These are phyloP conservation scores for Myiotriccus ornatus DNA, from an alignment of 2,797 vertebrate species.

Conservation along the genomic window DNA sequence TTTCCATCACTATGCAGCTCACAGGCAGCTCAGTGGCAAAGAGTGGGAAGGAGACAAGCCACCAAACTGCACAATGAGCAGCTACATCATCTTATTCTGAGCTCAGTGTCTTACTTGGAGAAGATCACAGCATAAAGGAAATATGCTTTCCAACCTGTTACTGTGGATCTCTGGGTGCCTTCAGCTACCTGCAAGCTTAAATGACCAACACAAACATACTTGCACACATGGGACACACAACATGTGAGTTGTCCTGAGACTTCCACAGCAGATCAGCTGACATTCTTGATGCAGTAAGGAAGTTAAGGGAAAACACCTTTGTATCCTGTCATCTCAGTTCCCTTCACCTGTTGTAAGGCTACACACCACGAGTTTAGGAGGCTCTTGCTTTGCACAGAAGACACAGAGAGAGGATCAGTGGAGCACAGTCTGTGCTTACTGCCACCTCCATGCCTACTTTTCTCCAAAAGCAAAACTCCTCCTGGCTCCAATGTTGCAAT, in stretches of 20 bases:
- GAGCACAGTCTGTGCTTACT: neutral
- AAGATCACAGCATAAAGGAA: neutral
- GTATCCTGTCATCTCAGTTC: neutral
- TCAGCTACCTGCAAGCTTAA: neutral
- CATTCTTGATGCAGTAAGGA: neutral
- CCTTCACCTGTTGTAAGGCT: neutral
- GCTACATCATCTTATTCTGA: neutral
- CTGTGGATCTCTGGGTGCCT: neutral
- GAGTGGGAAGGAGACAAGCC: neutral
- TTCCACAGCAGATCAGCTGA: accelerated
- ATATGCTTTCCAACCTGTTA: neutral
- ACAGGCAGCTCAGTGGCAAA: neutral
- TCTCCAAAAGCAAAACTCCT: neutral
- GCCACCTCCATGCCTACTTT: neutral
- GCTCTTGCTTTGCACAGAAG: neutral
- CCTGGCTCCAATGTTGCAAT: neutral
- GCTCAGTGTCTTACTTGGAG: neutral
- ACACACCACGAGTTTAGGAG: neutral
- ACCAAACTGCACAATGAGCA: neutral
- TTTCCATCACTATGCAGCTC: accelerated
- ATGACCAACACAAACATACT: neutral
- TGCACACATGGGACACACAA: neutral
- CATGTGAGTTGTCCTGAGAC: neutral
- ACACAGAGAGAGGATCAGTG: neutral
- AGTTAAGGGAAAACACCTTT: neutral